Conservation (phyloP, 2,888 invertebrate species). For the Gortyna flavago region DNA sequence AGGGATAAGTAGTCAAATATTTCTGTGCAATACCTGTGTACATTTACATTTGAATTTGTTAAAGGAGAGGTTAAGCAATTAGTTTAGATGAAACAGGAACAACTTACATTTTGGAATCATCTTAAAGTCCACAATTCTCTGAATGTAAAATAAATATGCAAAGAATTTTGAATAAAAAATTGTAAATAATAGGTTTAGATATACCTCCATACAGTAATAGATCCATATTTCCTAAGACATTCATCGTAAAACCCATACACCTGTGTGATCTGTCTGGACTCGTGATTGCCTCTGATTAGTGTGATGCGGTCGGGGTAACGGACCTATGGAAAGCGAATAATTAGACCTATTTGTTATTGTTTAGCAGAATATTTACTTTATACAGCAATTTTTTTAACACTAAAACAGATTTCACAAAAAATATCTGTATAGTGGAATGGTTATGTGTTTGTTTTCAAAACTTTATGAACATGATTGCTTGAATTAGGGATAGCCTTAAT, state of each 20-base stretch:
- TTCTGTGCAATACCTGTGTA: slow-evolving; percentile 97
- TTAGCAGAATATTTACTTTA: neutral
- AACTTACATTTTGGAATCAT: slow-evolving; percentile 4
- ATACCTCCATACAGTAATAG: slow-evolving; percentile 98
- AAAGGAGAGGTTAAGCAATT: neutral
- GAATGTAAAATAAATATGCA: neutral
- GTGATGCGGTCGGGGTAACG: slow-evolving; percentile 99
- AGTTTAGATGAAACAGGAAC: neutral
- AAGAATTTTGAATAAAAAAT: neutral
- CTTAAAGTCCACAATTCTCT: neutral
- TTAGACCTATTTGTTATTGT: neutral
- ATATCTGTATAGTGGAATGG: neutral
- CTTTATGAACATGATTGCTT: neutral
- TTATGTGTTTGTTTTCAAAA: neutral
- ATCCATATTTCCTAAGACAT: slow-evolving; percentile 99
- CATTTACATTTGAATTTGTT: slow-evolving; percentile 17
- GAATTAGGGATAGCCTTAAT: neutral
- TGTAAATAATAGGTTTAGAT: slow-evolving; percentile 12
- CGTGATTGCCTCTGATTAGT: slow-evolving; percentile 99
- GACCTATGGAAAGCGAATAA: slow-evolving; percentile 90
- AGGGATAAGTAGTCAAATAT: slow-evolving; percentile 99
- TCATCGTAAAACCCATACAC: slow-evolving; percentile 99
- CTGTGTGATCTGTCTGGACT: slow-evolving; percentile 99
- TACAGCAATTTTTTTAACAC: neutral
- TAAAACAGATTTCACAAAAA: neutral